Percentiles rank a stretch among this genome's conserved stretches.
phyloP scores from a whole-genome alignment of 2,797 vertebrate species.

The Phalanger gymnotis region DNA sequence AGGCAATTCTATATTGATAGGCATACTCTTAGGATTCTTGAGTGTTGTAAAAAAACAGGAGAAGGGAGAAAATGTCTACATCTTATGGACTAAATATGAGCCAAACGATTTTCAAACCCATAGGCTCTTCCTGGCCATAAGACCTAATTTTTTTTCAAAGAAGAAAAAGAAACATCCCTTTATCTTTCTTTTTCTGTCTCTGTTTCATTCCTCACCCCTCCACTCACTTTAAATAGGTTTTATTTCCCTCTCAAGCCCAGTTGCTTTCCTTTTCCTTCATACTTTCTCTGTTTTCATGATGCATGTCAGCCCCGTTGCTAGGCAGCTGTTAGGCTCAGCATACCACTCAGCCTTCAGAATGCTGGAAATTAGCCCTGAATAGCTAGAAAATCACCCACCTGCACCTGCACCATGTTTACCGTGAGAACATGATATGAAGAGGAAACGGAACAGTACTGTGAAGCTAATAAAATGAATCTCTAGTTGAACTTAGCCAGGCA shows the following conservation, averaged over 20 bases:
- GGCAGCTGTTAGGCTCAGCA: constrained; percentile 55
- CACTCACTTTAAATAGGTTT: neutral
- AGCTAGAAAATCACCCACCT: constrained; percentile 54
- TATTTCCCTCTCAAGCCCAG: constrained; percentile 26
- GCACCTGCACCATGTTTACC: constrained; percentile 57
- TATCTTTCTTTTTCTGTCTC: neutral
- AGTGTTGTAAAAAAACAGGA: neutral
- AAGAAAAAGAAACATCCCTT: neutral
- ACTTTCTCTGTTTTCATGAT: constrained; percentile 14
- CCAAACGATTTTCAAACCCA: neutral
- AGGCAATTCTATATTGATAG: neutral
- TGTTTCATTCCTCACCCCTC: neutral
- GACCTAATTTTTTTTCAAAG: neutral
- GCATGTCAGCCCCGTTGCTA: constrained; percentile 62
- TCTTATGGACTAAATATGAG: neutral
- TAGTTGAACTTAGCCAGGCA: too few relatives aligned
- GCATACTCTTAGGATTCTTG: neutral
- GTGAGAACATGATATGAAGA: neutral
- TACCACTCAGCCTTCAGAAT: constrained; percentile 43
- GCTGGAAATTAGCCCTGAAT: constrained; percentile 56
- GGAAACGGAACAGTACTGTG: neutral
- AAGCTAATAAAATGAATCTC: neutral
- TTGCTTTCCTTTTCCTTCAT: neutral
- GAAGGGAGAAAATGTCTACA: neutral
- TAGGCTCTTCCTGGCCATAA: neutral